These are phyloP conservation scores for honey bee (Apis mellifera) DNA, from an alignment of 1,140 invertebrate genomes.

Conservation along the genomic window DNA sequence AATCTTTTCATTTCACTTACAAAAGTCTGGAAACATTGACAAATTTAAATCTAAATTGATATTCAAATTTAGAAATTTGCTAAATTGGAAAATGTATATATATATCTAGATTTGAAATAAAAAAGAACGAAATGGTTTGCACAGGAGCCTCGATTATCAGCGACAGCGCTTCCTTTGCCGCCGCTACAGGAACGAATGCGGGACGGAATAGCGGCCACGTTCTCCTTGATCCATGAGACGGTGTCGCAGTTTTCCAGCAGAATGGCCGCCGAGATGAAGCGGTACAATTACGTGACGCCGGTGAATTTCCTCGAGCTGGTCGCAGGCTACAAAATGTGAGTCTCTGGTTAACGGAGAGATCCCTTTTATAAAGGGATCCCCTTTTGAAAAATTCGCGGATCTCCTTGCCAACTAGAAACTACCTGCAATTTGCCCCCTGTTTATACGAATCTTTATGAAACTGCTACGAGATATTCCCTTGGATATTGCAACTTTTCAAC, in stretches of 20 bases:
- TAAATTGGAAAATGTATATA: too few species aligned
- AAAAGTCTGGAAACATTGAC: too few species aligned
- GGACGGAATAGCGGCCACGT: conserved; percentile 86
- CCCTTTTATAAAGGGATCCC: background rate
- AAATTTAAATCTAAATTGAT: too few species aligned
- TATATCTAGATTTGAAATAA: too few species aligned
- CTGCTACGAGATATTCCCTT: background rate
- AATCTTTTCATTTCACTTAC: too few species aligned
- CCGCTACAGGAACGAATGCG: conserved; percentile 83
- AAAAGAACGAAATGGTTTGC: background rate
- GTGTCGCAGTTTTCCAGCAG: conserved; percentile 86
- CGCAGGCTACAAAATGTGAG: conserved; percentile 89
- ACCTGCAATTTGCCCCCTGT: background rate
- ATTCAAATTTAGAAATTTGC: too few species aligned
- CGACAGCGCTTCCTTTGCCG: conserved; percentile 47
- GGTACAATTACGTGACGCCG: conserved; percentile 93
- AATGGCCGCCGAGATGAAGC: conserved; percentile 89
- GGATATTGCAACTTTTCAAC: background rate
- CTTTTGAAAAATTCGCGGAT: background rate
- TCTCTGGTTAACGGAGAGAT: background rate
- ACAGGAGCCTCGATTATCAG: conserved; percentile 52
- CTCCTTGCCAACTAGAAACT: background rate
- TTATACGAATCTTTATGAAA: background rate
- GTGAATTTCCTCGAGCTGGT: conserved; percentile 93
- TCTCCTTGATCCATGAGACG: conserved; percentile 89